Evolutionary conservation across 2,113 vertebrate species (phyloP), one percentile per base, ranked within the genome.

Genomic region (Tyto alba): DNA sequence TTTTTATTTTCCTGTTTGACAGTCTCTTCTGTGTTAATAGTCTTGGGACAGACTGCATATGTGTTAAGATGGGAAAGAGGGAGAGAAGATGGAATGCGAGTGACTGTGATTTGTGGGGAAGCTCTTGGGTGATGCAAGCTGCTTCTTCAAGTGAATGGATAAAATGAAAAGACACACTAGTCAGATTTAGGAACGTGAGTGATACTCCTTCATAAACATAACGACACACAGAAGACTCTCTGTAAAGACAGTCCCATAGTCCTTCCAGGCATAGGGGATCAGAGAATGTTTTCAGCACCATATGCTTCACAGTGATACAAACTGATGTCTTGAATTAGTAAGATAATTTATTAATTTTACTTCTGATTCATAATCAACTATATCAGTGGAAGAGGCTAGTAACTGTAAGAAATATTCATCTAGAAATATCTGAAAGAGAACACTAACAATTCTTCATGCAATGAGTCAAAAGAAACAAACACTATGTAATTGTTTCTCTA

Each of bases 181-280:
- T n/a, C 62, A 63, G 16, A 52, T 79, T 43, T 50, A 30, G 16
- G 32, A 90, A 64, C 57, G 23, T 38, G 11, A 76, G 43, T 69
- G 13, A 16, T 21, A 23, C 4, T 16, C 32, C 34, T 86, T 60
- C 43, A 27, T 48, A 60, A 80, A 43, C 14, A 21, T 3, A 77
- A 40, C 0, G 0, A 38, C 29, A 19, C 16, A 48, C 1, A 2
- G 25, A 64, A 84, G 14, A 11, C 13, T 84, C 10, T 75, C 36
- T 34, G 30, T 55, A 55, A 55, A 89, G 40, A 23, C 43, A 50
- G 29, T 19, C 14, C 5, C 22, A 30, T 3, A 47, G 13, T 66
- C 36, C 67, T 14, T 27, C 5, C 11, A 38, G 11, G 45, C 34
- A 74, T 0, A 81, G 23, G 13, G 20, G 32, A 88, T 45, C 29